Percentiles rank a stretch among this genome's conserved stretches.
phyloP scores from a whole-genome alignment of 30 jellyfish, hydroid and myxozoan genomes.

The Haliclystus octoradiatus region DNA sequence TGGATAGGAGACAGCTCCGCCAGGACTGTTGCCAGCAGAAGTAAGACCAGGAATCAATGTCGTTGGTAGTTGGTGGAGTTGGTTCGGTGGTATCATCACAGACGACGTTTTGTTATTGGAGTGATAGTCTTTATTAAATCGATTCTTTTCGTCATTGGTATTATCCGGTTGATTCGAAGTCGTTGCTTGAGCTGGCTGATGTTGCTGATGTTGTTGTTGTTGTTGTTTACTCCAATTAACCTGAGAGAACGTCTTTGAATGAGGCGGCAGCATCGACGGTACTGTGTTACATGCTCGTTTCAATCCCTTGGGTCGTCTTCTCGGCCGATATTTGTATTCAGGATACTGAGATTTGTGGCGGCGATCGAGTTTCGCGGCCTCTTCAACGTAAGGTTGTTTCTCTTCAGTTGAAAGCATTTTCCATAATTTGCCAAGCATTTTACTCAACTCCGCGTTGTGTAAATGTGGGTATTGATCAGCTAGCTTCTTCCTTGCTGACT shows the following conservation, averaged over 20 bases:
- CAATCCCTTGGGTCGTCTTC: slow-evolving; percentile 93
- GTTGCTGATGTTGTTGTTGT: slow-evolving; percentile 5
- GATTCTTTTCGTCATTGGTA: slow-evolving; percentile 52
- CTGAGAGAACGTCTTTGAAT: slow-evolving; percentile 53
- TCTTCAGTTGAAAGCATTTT: slow-evolving; percentile 89
- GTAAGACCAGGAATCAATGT: slow-evolving; percentile 12
- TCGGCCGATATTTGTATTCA: slow-evolving; percentile 90
- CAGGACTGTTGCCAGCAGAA: slow-evolving; percentile 24
- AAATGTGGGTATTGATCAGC: slow-evolving; percentile 94
- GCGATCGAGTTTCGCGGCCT: slow-evolving; percentile 87
- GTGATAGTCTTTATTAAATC: slow-evolving; percentile 26
- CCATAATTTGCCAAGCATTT: slow-evolving; percentile 94
- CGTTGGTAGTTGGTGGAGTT: slow-evolving; percentile 31
- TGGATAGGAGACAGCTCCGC: slow-evolving; percentile 61
- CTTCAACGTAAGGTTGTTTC: slow-evolving; percentile 93
- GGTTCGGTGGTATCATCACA: slow-evolving; percentile 88
- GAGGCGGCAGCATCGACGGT: slow-evolving; percentile 78
- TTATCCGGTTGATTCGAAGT: slow-evolving; percentile 50
- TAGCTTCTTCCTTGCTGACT: slow-evolving; percentile 85
- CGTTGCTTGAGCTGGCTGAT: slow-evolving; percentile 46
- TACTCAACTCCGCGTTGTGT: slow-evolving; percentile 89
- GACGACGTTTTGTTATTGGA: slow-evolving; percentile 60
- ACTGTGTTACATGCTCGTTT: slow-evolving; percentile 67
- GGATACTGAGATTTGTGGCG: slow-evolving; percentile 95
- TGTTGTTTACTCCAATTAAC: slow-evolving; percentile 14